A percentile compares a stretch with the other conserved stretches of the same genome.
Evolutionary conservation across 2,888 invertebrate genomes (phyloP).

Genomic region (Lepidocyrtoides sp.): DNA sequence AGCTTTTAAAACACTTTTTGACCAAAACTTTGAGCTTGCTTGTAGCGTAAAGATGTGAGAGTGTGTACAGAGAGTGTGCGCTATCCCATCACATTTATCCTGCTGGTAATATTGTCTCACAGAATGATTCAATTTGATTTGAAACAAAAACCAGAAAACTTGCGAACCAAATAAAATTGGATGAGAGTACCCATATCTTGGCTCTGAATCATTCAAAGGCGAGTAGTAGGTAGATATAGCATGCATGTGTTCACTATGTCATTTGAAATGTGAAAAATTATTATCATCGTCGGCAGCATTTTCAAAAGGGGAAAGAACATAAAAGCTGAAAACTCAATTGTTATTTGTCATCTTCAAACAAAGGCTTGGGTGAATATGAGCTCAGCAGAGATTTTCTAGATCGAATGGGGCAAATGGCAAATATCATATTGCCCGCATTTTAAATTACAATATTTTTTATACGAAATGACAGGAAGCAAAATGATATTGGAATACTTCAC

Average conservation of each 20-base stretch:
- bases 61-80: no score
- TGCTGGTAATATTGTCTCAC: neutral
- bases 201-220: no score
- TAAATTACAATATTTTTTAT: neutral
- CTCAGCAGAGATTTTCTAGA: neutral
- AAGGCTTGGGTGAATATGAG: neutral
- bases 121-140: neutral
- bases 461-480: neutral
- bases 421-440: neutral
- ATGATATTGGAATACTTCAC: neutral
- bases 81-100: neutral
- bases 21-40: no score
- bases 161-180: neutral
- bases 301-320: neutral
- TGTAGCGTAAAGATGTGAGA: no score
- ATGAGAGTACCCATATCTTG: no score
- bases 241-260: neutral
- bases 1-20: no score
- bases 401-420: neutral
- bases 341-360: slow-evolving; percentile 49
- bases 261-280: neutral
- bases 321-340: slow-evolving; percentile 35
- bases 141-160: neutral
- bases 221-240: no score
- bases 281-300: neutral